phyloP scores from a whole-genome alignment of 1,140 invertebrate species.

The Tetramorium simillimum region DNA sequence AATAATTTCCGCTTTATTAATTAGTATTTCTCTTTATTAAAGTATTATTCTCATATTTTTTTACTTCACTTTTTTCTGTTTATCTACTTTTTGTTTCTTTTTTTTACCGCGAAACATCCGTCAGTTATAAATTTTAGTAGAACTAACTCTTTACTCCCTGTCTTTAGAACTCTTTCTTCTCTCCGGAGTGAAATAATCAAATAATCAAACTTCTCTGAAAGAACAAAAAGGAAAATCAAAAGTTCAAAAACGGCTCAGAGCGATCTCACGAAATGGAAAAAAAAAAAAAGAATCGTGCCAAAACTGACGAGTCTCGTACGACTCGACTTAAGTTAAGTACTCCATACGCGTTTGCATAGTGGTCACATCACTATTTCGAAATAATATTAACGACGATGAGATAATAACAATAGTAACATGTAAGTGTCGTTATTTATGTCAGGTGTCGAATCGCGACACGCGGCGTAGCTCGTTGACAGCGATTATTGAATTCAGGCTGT shows the following conservation, averaged over 20 bases:
- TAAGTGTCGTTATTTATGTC: conserved; percentile 59
- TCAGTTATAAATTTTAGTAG: background rate
- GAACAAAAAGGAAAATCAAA: conserved; percentile 62
- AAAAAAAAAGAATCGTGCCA: conserved; percentile 69
- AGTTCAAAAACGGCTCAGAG: conserved; percentile 55
- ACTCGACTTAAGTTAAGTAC: conserved; percentile 57
- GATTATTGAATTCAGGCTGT: conserved; percentile 45
- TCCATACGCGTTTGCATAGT: conserved; percentile 43
- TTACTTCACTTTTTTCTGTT: background rate
- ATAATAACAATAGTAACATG: conserved; percentile 11
- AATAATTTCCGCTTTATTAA: background rate
- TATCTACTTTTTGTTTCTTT: background rate
- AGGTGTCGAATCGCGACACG: conserved; percentile 38
- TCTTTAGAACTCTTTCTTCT: conserved; percentile 60
- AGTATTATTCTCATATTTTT: background rate
- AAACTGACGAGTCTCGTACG: conserved; percentile 46
- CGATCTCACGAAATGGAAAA: conserved; percentile 54
- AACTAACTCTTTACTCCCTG: background rate
- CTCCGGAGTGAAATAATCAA: conserved; percentile 3
- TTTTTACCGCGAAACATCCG: background rate
- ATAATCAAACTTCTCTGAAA: conserved; percentile 45
- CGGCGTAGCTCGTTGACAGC: conserved; percentile 44
- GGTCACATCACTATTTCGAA: conserved; percentile 16
- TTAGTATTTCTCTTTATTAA: background rate
- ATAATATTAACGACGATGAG: conserved; percentile 26